phyloP scores from a whole-genome alignment of 2,888 invertebrate species.

The Miltochrista miniata region DNA sequence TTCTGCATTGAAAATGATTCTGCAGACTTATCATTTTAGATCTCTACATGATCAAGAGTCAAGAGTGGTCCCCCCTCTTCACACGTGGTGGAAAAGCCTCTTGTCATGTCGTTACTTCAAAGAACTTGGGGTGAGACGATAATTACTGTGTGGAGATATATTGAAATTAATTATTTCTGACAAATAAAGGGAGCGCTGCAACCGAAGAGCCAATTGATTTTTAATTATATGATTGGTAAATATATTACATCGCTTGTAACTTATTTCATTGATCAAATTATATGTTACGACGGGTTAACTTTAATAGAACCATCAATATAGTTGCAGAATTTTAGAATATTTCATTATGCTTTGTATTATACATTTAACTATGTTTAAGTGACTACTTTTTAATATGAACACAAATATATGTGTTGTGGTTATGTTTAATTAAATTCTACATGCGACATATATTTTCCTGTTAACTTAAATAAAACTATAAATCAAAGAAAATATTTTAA shows the following conservation, averaged over 20 bases:
- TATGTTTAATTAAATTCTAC: too few species aligned
- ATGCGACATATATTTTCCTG: too few species aligned
- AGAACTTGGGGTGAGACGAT: neutral
- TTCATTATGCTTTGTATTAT: neutral
- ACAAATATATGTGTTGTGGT: too few species aligned
- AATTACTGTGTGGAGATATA: neutral
- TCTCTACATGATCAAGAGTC: neutral
- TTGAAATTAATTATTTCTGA: neutral
- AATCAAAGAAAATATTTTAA: too few species aligned
- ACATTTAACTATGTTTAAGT: too few species aligned
- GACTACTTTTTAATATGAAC: too few species aligned
- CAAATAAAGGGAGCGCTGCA: neutral
- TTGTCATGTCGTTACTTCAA: conserved; percentile 7
- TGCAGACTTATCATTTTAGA: too few species aligned
- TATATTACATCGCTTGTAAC: neutral
- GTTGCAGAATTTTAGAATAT: too few species aligned
- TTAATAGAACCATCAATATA: neutral
- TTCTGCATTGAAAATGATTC: too few species aligned
- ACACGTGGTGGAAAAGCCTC: conserved; percentile 18
- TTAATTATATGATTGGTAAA: neutral
- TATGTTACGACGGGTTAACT: neutral
- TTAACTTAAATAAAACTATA: too few species aligned
- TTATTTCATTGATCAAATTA: neutral
- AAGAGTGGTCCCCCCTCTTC: conserved; percentile 9
- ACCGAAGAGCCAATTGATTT: neutral